These are phyloP conservation scores for Sphecodes monilicornis DNA, from an alignment of 2,888 invertebrate species.

Conservation along the genomic window DNA sequence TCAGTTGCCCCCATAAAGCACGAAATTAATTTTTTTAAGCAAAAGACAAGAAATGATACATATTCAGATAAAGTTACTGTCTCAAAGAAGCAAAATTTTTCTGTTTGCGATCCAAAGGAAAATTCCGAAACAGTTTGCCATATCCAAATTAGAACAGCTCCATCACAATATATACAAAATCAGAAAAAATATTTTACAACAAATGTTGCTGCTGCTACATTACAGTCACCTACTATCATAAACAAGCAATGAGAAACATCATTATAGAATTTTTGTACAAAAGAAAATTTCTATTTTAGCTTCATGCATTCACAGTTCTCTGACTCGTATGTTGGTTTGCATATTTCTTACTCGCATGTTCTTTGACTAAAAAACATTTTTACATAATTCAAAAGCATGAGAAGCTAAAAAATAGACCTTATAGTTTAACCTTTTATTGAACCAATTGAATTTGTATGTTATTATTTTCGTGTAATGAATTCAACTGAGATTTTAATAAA, in stretches of 20 bases:
- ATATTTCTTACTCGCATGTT: too few relatives aligned
- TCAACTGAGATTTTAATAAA: too few relatives aligned
- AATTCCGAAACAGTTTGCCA: slow-evolving; percentile 80
- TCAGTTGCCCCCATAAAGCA: slow-evolving; percentile 77
- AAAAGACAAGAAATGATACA: slow-evolving; percentile 38
- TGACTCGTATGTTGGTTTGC: too few relatives aligned
- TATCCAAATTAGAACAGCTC: slow-evolving; percentile 79
- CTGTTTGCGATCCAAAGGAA: slow-evolving; percentile 35
- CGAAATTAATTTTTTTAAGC: slow-evolving; percentile 56
- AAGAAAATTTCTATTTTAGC: slow-evolving; percentile 34
- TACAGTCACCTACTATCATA: slow-evolving; percentile 54
- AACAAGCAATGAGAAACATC: slow-evolving; percentile 66
- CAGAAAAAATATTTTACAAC: slow-evolving; percentile 64
- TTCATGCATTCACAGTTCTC: background rate
- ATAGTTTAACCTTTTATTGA: too few relatives aligned
- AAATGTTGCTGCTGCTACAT: slow-evolving; percentile 55
- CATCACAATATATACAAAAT: slow-evolving; percentile 67
- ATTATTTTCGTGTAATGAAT: too few relatives aligned
- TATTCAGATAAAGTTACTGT: slow-evolving; percentile 27
- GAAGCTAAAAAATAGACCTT: too few relatives aligned
- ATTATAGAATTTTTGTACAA: slow-evolving; percentile 13
- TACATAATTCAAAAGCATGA: too few relatives aligned
- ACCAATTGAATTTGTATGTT: too few relatives aligned
- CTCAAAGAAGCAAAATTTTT: slow-evolving; percentile 44
- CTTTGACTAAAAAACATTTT: too few relatives aligned